phyloP scores from a whole-genome alignment of 1,140 invertebrate species.

The Ridgeia piscesae region DNA sequence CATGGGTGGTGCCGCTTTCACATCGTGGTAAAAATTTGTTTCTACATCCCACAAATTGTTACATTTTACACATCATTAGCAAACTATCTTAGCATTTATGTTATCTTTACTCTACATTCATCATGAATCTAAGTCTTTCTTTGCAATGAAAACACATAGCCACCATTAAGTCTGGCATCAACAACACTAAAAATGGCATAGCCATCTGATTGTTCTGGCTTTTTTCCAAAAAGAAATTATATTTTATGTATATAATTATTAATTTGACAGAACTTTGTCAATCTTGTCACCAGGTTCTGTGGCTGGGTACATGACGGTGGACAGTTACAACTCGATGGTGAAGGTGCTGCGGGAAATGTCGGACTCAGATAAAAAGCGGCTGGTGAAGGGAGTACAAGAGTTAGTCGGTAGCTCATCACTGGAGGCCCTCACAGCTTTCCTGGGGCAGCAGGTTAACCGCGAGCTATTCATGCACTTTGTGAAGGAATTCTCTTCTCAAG shows the following conservation, averaged over 20 bases:
- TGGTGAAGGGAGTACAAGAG: constrained; percentile 47
- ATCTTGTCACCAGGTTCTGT: constrained; percentile 37
- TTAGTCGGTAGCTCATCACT: constrained; percentile 44
- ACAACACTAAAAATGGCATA: background rate
- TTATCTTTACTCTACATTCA: background rate
- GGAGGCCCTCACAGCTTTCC: constrained; percentile 44
- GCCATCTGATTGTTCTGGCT: background rate
- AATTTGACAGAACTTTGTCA: background rate
- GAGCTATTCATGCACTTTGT: constrained; percentile 35
- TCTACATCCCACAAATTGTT: too few species aligned
- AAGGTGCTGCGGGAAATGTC: constrained; percentile 40
- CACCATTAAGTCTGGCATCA: background rate
- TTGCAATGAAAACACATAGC: background rate
- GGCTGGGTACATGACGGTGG: constrained; percentile 40
- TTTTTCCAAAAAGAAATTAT: background rate
- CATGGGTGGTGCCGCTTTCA: too few species aligned
- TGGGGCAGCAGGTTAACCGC: constrained; percentile 39
- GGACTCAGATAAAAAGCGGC: constrained; percentile 40
- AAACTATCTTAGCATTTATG: background rate
- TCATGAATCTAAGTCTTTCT: background rate
- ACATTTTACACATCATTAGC: background rate
- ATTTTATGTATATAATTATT: background rate
- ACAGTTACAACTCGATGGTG: constrained; percentile 45
- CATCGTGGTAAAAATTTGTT: too few species aligned
- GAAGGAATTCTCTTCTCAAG: constrained; percentile 24